Evolutionary conservation across 2,113 vertebrate genomes (phyloP), one percentile per base, ranked within the genome.

Genomic region (Bolborhynchus lineola): DNA sequence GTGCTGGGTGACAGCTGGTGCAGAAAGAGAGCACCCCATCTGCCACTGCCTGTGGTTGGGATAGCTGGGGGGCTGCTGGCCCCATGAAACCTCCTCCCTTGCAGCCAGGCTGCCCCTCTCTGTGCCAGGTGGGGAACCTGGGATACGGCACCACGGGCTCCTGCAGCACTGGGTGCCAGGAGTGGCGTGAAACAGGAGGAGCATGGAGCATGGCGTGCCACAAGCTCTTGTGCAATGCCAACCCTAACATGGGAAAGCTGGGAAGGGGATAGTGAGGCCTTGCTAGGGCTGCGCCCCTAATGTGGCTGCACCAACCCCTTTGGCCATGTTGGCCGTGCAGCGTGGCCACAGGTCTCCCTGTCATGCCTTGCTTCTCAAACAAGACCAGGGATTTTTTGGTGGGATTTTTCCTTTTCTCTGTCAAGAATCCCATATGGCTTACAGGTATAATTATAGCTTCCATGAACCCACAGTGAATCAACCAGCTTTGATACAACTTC

Each of bases 1-100:
- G 47, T 25, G 35, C 49, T 62, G 50, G 60, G 41, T 1, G 6
- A 25, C 25, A 44, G 42, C 39, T 7, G 18, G 63, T 23, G 26
- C 3, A 5, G 17, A 12, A 21, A 18, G 18, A 20, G 33, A 49
- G 23, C 3, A 1, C 17, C n/a, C 49, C 0, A 0, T 4, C 7
- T 53, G 52, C 39, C 18, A 28, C 9, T 37, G 41, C 16, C 42
- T 1, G 2, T 39, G 11, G 18, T 1, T 26, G 65, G 33, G 11
- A n/a, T 19, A 53, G 55, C 35, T 16, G 14, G 3, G 46, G 35
- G 44, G 17, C 15, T 47, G 31, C 62, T 67, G 39, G 29, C 15
- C 26, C 42, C 11, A 4, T 26, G 41, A 67, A 75, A 29, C 2
- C 21, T 17, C 13, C 13, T 41, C 18, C 14, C 10, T 46, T 12